These are phyloP conservation scores for Microtus oregoni DNA, from an alignment of 2,113 vertebrate species.

Conservation along the genomic window DNA sequence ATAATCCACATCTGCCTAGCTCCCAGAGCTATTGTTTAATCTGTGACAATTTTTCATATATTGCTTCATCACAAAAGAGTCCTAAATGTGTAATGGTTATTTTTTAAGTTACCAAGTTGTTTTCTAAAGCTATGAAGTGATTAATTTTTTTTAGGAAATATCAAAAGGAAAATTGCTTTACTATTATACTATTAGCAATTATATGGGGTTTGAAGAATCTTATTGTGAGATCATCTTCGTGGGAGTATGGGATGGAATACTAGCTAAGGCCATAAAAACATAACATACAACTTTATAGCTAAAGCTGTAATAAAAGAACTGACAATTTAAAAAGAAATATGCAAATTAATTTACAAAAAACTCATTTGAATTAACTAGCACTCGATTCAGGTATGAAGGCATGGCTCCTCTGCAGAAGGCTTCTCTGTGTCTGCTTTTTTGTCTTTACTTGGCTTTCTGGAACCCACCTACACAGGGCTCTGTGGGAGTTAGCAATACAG, in stretches of 20 bases:
- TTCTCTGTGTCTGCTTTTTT: not conserved
- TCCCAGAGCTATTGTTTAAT: constrained; percentile 36
- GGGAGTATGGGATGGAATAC: not conserved
- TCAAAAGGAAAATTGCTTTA: not conserved
- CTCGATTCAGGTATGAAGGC: not conserved
- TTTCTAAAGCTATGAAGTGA: not conserved
- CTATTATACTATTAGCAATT: not conserved
- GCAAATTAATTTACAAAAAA: not conserved
- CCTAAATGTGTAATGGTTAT: not conserved
- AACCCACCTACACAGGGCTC: fast-evolving
- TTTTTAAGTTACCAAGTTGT: not conserved
- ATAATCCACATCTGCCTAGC: constrained; percentile 36
- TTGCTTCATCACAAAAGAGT: not conserved
- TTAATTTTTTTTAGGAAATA: not conserved
- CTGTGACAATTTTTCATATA: not conserved
- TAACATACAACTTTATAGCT: not conserved
- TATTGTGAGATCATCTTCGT: not conserved
- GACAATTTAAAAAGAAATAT: not conserved
- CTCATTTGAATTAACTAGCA: not conserved
- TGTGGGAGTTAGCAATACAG: fast-evolving
- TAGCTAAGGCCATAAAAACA: not conserved
- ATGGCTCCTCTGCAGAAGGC: not conserved
- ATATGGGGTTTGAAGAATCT: not conserved
- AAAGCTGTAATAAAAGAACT: not conserved
- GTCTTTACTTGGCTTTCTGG: not conserved